A percentile compares a stretch with the other conserved stretches of the same genome.
Evolutionary conservation across 1,140 invertebrate species (phyloP).

Genomic region (Hyles vespertilio): DNA sequence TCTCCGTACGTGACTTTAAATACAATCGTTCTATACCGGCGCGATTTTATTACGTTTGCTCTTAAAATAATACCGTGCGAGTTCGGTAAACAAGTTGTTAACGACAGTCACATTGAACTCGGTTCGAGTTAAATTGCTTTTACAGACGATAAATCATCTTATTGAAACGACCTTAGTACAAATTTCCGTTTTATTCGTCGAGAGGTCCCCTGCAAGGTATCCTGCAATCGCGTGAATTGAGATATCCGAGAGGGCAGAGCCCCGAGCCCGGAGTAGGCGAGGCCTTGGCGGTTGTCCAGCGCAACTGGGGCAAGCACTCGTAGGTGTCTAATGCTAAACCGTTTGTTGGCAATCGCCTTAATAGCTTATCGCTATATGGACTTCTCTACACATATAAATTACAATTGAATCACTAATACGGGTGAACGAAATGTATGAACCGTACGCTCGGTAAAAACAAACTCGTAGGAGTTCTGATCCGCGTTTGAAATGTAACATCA

Average conservation of each 20-base stretch:
- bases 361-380: constrained; percentile 53
- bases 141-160: constrained; percentile 13
- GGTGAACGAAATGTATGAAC: constrained; percentile 16
- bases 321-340: constrained; percentile 57
- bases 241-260: constrained; percentile 26
- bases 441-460: constrained; percentile 17
- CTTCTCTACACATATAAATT: constrained; percentile 32
- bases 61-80: constrained; percentile 4
- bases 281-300: constrained; percentile 58
- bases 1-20: constrained; percentile 33
- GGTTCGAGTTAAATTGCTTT: constrained; percentile 5
- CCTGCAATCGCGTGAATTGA: constrained; percentile 23
- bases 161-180: constrained; percentile 9
- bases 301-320: constrained; percentile 55
- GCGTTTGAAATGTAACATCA: too few species aligned
- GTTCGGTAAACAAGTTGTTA: background rate
- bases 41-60: constrained; percentile 8
- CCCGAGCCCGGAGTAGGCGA: constrained; percentile 31
- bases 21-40: constrained; percentile 3
- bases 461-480: background rate
- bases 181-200: constrained; percentile 3
- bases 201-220: constrained; percentile 5
- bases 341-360: constrained; percentile 64
- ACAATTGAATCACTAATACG: constrained; percentile 11
- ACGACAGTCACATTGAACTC: background rate